Percentiles rank a stretch among this genome's conserved stretches.
Evolutionary conservation across 2,797 vertebrate species (phyloP).

Genomic region (Anabacerthia variegaticeps): DNA sequence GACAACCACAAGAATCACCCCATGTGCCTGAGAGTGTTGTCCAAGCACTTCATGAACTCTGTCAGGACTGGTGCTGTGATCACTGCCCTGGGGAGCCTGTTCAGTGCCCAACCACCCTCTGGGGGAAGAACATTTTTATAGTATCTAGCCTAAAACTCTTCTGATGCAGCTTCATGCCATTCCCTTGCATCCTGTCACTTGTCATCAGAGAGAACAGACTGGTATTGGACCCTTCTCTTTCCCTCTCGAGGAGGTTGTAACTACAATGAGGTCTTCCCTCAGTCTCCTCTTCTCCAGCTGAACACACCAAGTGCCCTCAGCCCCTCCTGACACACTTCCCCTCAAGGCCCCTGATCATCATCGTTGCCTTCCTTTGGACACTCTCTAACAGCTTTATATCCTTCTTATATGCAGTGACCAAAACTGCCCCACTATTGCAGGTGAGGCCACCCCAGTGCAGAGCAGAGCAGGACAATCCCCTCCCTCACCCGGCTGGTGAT

Average conservation of each 20-base stretch:
- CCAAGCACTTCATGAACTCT: not conserved
- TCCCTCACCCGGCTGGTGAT: fast-evolving
- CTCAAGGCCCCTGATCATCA: not conserved
- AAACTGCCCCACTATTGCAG: not conserved
- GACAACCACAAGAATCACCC: not conserved
- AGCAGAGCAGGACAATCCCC: not conserved
- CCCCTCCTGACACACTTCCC: not conserved
- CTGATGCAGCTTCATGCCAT: not conserved
- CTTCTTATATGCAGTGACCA: not conserved
- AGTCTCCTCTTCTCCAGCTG: not conserved
- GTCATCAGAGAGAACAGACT: not conserved
- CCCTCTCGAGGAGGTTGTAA: not conserved
- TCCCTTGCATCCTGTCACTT: not conserved
- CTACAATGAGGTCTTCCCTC: not conserved
- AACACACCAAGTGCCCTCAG: not conserved
- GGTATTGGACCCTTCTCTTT: not conserved
- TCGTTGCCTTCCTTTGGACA: not conserved
- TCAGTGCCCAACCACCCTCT: not conserved
- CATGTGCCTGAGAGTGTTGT: not conserved
- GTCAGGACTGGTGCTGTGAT: not conserved
- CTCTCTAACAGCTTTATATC: not conserved
- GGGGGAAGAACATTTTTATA: not conserved
- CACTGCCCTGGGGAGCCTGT: not conserved
- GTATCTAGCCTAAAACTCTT: not conserved
- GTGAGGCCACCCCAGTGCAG: not conserved